Conservation (phyloP, 2,888 invertebrate genomes). For the Prenolepis imparis region DNA sequence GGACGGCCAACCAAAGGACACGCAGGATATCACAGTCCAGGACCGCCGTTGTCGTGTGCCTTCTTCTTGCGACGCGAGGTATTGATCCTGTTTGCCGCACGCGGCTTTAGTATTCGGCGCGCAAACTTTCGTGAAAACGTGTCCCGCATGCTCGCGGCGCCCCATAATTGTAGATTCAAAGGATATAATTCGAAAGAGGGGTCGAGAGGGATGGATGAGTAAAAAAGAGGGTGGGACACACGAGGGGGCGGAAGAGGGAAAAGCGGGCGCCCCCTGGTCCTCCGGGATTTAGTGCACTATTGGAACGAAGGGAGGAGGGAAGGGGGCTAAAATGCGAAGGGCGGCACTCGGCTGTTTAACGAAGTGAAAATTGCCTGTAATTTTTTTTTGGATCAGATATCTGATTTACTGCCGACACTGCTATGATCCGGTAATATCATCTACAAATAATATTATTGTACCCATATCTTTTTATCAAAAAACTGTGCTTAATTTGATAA, state of each 20-base stretch:
- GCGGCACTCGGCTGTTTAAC: constrained; percentile 77
- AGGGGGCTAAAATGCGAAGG: constrained; percentile 4
- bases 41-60: constrained; percentile 57
- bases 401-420: constrained; percentile 63
- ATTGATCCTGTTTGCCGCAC: constrained; percentile 85
- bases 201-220: constrained; percentile 39
- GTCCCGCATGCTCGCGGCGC: constrained; percentile 82
- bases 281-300: constrained; percentile 37
- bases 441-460: neutral
- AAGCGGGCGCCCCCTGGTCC: constrained; percentile 60
- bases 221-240: neutral
- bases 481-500: neutral
- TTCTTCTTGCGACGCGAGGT: constrained; percentile 73
- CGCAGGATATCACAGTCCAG: constrained; percentile 67
- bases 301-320: neutral
- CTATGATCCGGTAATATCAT: neutral
- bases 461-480: neutral
- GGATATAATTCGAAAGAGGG: constrained; percentile 84
- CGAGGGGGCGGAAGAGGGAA: constrained; percentile 11
- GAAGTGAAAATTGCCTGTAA: constrained; percentile 84
- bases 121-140: constrained; percentile 84
- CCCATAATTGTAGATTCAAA: constrained; percentile 86
- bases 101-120: constrained; percentile 85
- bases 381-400: constrained; percentile 73
- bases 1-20: constrained; percentile 71